phyloP scores from a whole-genome alignment of 2,113 vertebrate genomes.

The Cebidichthys violaceus region DNA sequence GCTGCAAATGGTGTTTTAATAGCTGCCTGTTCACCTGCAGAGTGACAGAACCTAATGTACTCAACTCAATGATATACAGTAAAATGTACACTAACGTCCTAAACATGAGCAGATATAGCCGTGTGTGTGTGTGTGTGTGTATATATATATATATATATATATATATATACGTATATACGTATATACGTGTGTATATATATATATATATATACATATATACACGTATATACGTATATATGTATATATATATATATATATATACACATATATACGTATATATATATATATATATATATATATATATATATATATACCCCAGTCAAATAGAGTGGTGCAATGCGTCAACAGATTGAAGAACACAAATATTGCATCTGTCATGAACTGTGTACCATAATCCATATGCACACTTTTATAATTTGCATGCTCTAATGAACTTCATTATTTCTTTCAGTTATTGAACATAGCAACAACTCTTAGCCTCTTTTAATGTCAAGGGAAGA shows the following conservation, averaged over 20 bases:
- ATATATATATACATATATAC: not conserved
- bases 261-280: too few relatives aligned
- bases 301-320: too few relatives aligned
- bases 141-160: too few relatives aligned
- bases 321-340: slow-evolving; percentile 10
- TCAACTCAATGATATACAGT: slow-evolving; percentile 4
- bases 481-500: not conserved
- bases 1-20: slow-evolving; percentile 48
- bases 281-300: too few relatives aligned
- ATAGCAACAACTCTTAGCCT: not conserved
- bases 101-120: not conserved
- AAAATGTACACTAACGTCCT: not conserved
- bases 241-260: too few relatives aligned
- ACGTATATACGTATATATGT: too few relatives aligned
- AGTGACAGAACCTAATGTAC: slow-evolving; percentile 41
- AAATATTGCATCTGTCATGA: not conserved
- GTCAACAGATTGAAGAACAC: not conserved
- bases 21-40: slow-evolving; percentile 35
- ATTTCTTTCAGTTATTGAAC: slow-evolving; percentile 11
- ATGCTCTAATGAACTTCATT: slow-evolving; percentile 15
- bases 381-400: not conserved
- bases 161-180: too few relatives aligned
- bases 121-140: not conserved
- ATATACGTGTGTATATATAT: too few relatives aligned
- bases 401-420: not conserved